Conservation (phyloP, 2,113 vertebrate species). For the Myotis brandtii region DNA sequence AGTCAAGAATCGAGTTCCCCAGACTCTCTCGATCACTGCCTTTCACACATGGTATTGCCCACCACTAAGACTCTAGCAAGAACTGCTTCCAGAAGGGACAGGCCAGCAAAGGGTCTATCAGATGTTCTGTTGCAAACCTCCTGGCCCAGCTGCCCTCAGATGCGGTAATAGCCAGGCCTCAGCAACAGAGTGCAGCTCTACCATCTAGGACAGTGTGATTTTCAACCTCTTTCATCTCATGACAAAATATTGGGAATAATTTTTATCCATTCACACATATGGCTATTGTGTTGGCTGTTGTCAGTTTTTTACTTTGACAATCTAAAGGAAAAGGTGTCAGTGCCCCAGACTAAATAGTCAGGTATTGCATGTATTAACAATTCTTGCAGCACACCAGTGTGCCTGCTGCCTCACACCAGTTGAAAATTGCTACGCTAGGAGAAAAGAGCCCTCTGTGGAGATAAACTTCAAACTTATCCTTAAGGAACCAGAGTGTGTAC, state of each 20-base stretch:
- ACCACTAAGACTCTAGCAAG: neutral
- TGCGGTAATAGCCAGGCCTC: neutral
- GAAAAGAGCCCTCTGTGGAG: neutral
- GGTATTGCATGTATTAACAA: neutral
- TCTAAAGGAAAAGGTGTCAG: neutral
- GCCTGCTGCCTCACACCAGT: neutral
- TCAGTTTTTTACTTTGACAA: neutral
- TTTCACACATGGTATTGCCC: neutral
- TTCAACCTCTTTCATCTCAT: neutral
- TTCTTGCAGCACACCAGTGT: neutral
- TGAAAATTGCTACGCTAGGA: neutral
- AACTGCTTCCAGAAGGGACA: neutral
- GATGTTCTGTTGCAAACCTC: neutral
- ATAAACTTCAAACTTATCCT: neutral
- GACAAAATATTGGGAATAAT: neutral
- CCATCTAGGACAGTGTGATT: neutral
- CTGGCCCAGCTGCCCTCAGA: neutral
- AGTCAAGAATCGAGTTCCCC: neutral
- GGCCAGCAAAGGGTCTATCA: neutral
- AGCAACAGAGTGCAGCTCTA: neutral
- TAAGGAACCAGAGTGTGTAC: neutral
- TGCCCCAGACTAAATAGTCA: neutral
- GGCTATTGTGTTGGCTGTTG: neutral
- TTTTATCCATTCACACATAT: neutral
- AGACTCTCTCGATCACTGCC: neutral